These are phyloP conservation scores for Mamestra brassicae DNA, from an alignment of 2,888 invertebrate species.

Conservation along the genomic window DNA sequence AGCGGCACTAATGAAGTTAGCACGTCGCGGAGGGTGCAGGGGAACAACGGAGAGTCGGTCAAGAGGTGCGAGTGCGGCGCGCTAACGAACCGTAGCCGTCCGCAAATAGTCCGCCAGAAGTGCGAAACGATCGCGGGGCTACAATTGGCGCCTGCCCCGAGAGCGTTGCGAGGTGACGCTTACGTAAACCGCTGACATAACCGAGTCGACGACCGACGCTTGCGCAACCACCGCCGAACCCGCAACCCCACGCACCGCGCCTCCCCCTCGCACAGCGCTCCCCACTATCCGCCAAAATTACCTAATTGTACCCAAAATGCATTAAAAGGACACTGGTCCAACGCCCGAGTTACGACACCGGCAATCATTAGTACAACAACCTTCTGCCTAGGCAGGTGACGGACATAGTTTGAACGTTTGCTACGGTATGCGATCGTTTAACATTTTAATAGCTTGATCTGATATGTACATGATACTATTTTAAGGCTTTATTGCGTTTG, in stretches of 20 bases:
- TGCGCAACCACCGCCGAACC: conserved; percentile 88
- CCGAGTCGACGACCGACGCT: conserved; percentile 90
- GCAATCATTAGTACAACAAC: conserved; percentile 86
- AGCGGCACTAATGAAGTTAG: conserved; percentile 71
- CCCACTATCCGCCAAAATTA: conserved; percentile 83
- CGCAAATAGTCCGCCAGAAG: conserved; percentile 87
- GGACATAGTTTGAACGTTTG: conserved; percentile 74
- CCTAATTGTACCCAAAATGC: conserved; percentile 89
- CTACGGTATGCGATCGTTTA: conserved; percentile 73
- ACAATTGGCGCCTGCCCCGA: conserved; percentile 85
- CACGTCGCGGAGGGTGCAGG: conserved; percentile 68
- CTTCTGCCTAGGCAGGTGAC: conserved; percentile 81
- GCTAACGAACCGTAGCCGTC: conserved; percentile 82
- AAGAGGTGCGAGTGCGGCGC: conserved; percentile 72
- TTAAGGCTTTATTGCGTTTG: conserved; percentile 54
- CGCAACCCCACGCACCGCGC: conserved; percentile 87
- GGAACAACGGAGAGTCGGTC: conserved; percentile 74
- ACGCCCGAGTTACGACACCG: conserved; percentile 84
- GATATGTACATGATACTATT: conserved; percentile 59
- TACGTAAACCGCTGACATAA: conserved; percentile 90
- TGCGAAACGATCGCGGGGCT: conserved; percentile 86
- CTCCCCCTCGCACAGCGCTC: conserved; percentile 76
- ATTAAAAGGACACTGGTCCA: conserved; percentile 87
- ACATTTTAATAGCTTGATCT: conserved; percentile 78
- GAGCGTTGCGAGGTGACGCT: conserved; percentile 89